Conservation (phyloP, 1,140 invertebrate species). For the Penaeus chinensis region DNA sequence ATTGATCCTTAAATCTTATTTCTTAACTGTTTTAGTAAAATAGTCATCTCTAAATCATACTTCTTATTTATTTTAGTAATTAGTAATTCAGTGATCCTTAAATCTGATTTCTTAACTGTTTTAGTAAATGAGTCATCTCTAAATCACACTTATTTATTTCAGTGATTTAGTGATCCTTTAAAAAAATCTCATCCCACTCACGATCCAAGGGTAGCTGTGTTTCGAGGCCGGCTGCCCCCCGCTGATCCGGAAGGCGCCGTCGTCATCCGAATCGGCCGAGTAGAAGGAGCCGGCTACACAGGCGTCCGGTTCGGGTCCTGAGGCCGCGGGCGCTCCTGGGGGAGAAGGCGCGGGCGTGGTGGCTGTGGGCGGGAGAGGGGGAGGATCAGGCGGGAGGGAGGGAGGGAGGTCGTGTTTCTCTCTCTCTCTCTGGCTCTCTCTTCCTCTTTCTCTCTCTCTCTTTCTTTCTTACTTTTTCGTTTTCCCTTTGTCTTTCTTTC, state of each 20-base stretch:
- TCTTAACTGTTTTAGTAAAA: no score
- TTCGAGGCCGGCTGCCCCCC: slow-evolving; percentile 39
- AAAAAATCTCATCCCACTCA: background rate
- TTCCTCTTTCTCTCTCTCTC: background rate
- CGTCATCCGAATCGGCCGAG: slow-evolving; percentile 55
- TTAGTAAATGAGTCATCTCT: background rate
- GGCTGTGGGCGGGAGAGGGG: background rate
- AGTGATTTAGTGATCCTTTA: no score
- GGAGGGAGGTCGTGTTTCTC: background rate
- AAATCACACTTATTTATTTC: no score
- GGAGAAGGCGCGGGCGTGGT: background rate
- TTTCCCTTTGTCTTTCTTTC: background rate
- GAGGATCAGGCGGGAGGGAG: background rate
- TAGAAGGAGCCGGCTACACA: slow-evolving; percentile 63
- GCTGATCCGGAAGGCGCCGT: slow-evolving; percentile 45
- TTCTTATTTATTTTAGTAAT: no score
- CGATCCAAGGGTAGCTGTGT: slow-evolving; percentile 54
- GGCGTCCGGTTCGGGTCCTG: slow-evolving; percentile 16
- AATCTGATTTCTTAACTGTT: background rate
- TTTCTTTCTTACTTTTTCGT: background rate
- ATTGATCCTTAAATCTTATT: no score
- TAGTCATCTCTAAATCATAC: no score
- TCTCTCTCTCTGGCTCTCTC: background rate
- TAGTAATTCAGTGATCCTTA: background rate
- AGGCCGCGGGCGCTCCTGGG: background rate